phyloP scores from a whole-genome alignment of 35 echinoderm and acorn worm species.

The Diadema setosum region DNA sequence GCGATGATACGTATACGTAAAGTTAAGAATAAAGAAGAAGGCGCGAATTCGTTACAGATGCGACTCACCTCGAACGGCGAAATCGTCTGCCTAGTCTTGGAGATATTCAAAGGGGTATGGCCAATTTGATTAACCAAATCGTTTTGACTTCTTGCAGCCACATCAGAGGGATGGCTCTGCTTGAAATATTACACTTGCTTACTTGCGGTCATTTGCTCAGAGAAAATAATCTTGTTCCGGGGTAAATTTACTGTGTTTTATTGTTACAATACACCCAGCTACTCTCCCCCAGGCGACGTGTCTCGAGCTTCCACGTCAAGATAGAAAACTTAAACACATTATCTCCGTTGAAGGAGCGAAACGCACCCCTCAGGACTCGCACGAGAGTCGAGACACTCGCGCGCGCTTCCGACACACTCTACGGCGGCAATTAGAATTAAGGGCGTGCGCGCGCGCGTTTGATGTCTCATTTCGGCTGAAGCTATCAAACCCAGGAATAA shows the following conservation, averaged over 20 bases:
- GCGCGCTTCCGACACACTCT: background rate
- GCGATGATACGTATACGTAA: background rate
- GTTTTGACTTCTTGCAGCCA: constrained; percentile 8
- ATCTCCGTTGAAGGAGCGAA: background rate
- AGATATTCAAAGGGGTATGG: constrained; percentile 14
- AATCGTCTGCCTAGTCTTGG: background rate
- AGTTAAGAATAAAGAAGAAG: background rate
- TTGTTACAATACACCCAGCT: constrained; percentile 8
- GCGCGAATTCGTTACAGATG: constrained; percentile 11
- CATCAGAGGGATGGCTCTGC: background rate
- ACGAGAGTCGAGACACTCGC: background rate
- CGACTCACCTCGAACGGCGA: background rate
- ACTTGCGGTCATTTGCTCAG: constrained; percentile 22
- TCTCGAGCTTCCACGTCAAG: background rate
- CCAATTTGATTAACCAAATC: constrained; percentile 33
- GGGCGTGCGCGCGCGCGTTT: too few species aligned
- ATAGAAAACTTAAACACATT: constrained; percentile 12
- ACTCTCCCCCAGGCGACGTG: background rate
- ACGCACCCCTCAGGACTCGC: background rate
- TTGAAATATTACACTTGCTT: constrained; percentile 27
- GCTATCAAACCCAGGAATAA: too few species aligned
- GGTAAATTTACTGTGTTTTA: constrained; percentile 33
- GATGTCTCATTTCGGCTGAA: background rate
- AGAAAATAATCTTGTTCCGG: constrained; percentile 18
- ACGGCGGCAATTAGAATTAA: too few species aligned